Evolutionary conservation across 2,113 vertebrate species (phyloP), one percentile per base, ranked within the genome.

Genomic region (Hirundichthys speculiger): DNA sequence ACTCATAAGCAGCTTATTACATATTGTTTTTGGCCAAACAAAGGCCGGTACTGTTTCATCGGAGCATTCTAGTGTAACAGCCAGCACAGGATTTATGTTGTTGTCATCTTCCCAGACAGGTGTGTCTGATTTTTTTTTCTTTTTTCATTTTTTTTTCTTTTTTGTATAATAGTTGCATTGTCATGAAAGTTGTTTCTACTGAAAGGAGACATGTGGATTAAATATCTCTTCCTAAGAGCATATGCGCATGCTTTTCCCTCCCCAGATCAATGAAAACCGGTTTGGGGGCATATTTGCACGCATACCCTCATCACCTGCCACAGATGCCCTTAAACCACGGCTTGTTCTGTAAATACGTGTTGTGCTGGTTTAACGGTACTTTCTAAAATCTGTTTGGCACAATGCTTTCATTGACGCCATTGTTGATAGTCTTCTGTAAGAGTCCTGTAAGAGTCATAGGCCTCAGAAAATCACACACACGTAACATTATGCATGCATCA

Each of bases 231-330:
- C 13, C 42, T 48, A 50, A 24, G 13, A 40, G 24, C 22, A 20
- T 14, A 2, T 48, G 21, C 40, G 41, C 27, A 48, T 52, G 30
- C 59, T 64, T 48, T 64, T 75, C 59, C 20, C 5, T 75, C 63
- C 19, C 11, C 39, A 50, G 67, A 69, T 86, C 60, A 6, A 52
- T 84, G 70, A 71, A 53, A 89, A 87, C 89, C 47, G 8, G 89
- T 91, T 86, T 81, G 77, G 68, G 12, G 34, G 20, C 70, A 66
- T 84, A n/a, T 60, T 84, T 86, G 46, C 11, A 6, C 19, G 13
- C 0, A 8, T 70, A 50, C 15, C 45, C 69, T 54, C 5, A 2
- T 18, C 71, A 41, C 39, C n/a, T 49, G n/a, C 14, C 25, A 40
- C 16, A 13, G 25, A 21, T 22, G 13, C 13, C 19, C 13, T 13